A percentile compares a stretch with the other conserved stretches of the same genome.
Evolutionary conservation across 2,113 vertebrate species (phyloP).

Genomic region (Alectura lathami): DNA sequence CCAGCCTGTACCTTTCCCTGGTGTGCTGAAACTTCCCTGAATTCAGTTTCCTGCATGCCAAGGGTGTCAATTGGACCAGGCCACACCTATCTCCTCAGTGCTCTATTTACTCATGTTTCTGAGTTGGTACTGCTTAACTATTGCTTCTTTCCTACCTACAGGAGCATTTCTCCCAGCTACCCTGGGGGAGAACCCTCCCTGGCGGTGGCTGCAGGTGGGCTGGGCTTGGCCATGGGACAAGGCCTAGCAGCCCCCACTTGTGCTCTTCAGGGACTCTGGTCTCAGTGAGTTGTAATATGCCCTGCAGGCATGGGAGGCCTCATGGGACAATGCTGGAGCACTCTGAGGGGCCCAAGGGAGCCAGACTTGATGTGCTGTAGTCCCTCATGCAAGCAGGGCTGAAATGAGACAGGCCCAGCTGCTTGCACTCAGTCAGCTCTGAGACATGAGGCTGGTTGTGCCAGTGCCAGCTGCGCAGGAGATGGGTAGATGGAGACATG

Average conservation of each 20-base stretch:
- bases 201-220: not conserved
- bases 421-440: not conserved
- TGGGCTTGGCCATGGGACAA: not conserved
- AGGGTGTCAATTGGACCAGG: not conserved
- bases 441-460: not conserved
- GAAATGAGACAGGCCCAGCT: not conserved
- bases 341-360: not conserved
- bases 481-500: not conserved
- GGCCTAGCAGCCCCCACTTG: not conserved
- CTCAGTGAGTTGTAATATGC: not conserved
- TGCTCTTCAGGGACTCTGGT: not conserved
- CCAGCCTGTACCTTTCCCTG: not conserved
- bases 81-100: not conserved
- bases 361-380: not conserved
- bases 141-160: not conserved
- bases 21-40: not conserved
- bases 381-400: not conserved
- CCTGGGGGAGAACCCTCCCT: not conserved
- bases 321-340: accelerated
- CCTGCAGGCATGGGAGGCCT: not conserved
- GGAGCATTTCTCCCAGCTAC: not conserved
- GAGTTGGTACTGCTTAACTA: not conserved
- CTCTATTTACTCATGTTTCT: not conserved
- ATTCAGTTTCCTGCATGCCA: not conserved
- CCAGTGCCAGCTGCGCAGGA: not conserved